Conservation (phyloP, 2,888 invertebrate species). For the Leptothorax acervorum region DNA sequence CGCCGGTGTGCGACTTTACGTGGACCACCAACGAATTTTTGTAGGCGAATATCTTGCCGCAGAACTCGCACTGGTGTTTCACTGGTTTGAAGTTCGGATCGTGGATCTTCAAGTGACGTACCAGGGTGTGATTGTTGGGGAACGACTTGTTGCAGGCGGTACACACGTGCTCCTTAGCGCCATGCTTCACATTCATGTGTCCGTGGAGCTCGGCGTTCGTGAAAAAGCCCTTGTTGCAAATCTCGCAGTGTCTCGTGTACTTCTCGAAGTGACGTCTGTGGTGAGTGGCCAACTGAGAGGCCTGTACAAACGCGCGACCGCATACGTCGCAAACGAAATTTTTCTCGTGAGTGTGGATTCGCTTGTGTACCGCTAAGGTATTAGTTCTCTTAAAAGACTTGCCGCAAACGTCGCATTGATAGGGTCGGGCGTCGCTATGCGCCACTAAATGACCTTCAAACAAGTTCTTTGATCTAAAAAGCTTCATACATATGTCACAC, state of each 20-base stretch:
- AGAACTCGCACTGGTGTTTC: conserved; percentile 83
- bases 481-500: conserved; percentile 77
- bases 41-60: conserved; percentile 84
- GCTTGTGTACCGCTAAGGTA: conserved; percentile 80
- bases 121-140: conserved; percentile 80
- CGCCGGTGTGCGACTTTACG: conserved; percentile 82
- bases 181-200: conserved; percentile 83
- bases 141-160: conserved; percentile 77
- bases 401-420: conserved; percentile 79
- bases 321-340: conserved; percentile 82
- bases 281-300: conserved; percentile 80
- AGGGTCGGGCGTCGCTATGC: conserved; percentile 80
- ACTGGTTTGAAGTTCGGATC: conserved; percentile 81
- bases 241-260: conserved; percentile 77
- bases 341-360: conserved; percentile 81
- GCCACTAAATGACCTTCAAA: conserved; percentile 80
- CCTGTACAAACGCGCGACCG: conserved; percentile 81
- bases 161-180: conserved; percentile 82
- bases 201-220: conserved; percentile 81
- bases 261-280: conserved; percentile 80
- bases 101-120: conserved; percentile 77
- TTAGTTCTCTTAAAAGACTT: conserved; percentile 81
- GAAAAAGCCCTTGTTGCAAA: conserved; percentile 82
- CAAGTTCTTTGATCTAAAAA: conserved; percentile 78
- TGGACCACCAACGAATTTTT: conserved; percentile 84